Evolutionary conservation across 2,888 invertebrate genomes (phyloP).

Genomic region (Lasioglossum marginatum): DNA sequence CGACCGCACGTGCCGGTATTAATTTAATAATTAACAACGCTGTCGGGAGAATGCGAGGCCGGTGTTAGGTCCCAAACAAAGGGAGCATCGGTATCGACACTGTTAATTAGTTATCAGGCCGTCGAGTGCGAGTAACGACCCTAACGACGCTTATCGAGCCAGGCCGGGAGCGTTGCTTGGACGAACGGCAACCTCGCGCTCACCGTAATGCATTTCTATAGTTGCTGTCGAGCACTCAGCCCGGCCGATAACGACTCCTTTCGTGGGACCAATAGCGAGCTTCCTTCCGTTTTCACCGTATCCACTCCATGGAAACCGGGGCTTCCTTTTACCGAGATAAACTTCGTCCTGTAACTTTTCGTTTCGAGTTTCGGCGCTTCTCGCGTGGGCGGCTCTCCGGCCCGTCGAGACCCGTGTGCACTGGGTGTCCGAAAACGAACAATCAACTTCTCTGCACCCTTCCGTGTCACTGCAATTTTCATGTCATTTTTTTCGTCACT

Average conservation of each 20-base stretch:
- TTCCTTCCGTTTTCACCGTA: conserved; percentile 6
- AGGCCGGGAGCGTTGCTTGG: not conserved
- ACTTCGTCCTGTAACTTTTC: conserved; percentile 21
- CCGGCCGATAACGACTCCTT: conserved; percentile 18
- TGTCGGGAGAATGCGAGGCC: not conserved
- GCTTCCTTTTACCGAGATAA: not conserved
- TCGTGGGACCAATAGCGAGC: not conserved
- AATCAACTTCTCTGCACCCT: not conserved
- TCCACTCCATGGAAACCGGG: not conserved
- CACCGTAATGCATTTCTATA: not conserved
- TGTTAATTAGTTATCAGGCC: conserved; percentile 56
- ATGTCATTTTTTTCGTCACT: not conserved
- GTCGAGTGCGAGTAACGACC: conserved; percentile 45
- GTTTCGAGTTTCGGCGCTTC: not conserved
- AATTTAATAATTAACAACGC: conserved; percentile 47
- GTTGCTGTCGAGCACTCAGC: conserved; percentile 12
- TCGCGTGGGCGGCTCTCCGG: not conserved
- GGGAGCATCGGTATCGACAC: conserved; percentile 26
- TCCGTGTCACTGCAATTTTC: not conserved
- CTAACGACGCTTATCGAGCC: conserved; percentile 52
- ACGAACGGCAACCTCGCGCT: not conserved
- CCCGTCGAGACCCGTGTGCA: not conserved
- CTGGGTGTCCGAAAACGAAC: not conserved
- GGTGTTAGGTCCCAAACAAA: conserved; percentile 8
- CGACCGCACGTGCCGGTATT: not conserved